phyloP scores from a whole-genome alignment of 2,888 invertebrate species.

The Cosmopolites sordidus region DNA sequence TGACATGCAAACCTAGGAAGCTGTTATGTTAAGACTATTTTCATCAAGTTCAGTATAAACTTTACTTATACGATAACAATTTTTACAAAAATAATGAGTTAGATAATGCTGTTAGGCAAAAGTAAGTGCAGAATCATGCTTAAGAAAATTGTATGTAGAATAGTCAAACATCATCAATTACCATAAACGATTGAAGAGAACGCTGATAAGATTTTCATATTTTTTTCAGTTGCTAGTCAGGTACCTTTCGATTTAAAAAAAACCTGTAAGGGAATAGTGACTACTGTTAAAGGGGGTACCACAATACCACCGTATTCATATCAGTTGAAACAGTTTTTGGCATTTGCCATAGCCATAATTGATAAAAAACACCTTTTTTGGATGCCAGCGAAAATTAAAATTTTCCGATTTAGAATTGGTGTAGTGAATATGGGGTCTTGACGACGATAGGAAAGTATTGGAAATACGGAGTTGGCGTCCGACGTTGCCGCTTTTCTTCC shows the following conservation, averaged over 20 bases:
- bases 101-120: too few species aligned
- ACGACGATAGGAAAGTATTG: constrained; percentile 25
- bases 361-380: background rate
- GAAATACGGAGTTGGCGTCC: constrained; percentile 23
- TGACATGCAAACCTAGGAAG: too few species aligned
- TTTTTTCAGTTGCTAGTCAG: constrained; percentile 8
- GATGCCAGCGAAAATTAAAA: constrained; percentile 20
- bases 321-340: background rate
- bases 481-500: constrained; percentile 14
- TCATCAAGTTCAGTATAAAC: too few species aligned
- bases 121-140: too few species aligned
- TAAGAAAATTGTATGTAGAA: too few species aligned
- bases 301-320: constrained; percentile 1
- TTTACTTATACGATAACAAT: too few species aligned
- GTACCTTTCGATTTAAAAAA: constrained; percentile 3
- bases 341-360: background rate
- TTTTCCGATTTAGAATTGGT: constrained; percentile 21
- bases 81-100: too few species aligned
- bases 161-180: constrained; percentile 2
- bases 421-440: constrained; percentile 22
- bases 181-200: constrained; percentile 16
- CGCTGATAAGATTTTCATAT: constrained; percentile 13
- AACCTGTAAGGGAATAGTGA: constrained; percentile 11
- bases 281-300: background rate
- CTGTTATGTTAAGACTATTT: too few species aligned